phyloP scores from a whole-genome alignment of 2,113 vertebrate genomes.

The Alligator sinensis region DNA sequence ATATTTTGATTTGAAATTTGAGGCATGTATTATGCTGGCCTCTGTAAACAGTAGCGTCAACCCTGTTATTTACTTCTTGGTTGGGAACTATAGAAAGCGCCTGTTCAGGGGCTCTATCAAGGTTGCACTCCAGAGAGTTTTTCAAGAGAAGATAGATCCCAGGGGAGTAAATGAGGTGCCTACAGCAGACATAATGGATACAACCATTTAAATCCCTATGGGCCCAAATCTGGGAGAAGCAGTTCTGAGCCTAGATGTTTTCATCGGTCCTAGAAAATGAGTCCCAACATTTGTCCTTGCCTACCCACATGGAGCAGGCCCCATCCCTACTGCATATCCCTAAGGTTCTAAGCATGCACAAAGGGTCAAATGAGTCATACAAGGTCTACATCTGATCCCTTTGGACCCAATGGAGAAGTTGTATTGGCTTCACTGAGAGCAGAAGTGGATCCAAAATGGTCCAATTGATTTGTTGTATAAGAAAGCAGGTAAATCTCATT shows the following conservation, averaged over 20 bases:
- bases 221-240: neutral
- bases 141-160: constrained; percentile 16
- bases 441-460: neutral
- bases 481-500: neutral
- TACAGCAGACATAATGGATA: neutral
- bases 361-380: neutral
- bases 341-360: neutral
- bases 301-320: neutral
- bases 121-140: neutral
- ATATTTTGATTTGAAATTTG: rapidly evolving
- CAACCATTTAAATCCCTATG: neutral
- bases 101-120: neutral
- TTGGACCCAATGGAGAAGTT: neutral
- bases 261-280: neutral
- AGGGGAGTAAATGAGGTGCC: neutral
- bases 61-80: constrained; percentile 32
- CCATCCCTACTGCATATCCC: neutral
- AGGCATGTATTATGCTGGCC: neutral
- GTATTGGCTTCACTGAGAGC: neutral
- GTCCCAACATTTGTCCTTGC: neutral
- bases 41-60: constrained; percentile 33
- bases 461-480: neutral
- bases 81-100: neutral
- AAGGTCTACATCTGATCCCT: neutral
- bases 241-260: neutral